Evolutionary conservation across 2,113 vertebrate species (phyloP).

Genomic region (Tenrec ecaudatus): DNA sequence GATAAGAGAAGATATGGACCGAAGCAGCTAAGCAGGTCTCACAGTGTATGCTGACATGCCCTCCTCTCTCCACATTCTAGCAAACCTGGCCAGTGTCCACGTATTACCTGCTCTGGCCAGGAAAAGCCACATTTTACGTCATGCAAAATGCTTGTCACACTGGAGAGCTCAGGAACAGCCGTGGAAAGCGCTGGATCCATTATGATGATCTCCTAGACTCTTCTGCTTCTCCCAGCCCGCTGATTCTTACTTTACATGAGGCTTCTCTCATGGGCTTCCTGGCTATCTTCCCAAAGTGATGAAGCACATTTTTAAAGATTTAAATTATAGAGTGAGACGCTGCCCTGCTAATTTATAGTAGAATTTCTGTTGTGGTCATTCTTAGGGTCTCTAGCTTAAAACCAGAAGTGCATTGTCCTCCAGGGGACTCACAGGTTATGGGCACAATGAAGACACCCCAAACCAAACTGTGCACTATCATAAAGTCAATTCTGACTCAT

Average conservation of each 20-base stretch:
- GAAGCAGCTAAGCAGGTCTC: conserved; percentile 1
- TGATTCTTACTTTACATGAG: conserved; percentile 11
- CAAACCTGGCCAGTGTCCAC: conserved; percentile 2
- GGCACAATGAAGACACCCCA: no score
- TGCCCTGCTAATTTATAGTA: neutral
- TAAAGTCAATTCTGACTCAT: no score
- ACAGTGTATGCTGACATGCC: neutral
- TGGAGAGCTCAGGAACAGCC: neutral
- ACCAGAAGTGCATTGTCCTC: neutral
- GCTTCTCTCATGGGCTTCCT: neutral
- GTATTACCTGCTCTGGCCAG: conserved; percentile 36
- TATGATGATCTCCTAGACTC: neutral
- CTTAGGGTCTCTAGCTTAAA: neutral
- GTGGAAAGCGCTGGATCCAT: neutral
- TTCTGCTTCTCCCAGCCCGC: neutral
- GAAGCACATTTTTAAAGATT: neutral
- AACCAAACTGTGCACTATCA: no score
- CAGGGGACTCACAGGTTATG: neutral
- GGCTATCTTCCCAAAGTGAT: neutral
- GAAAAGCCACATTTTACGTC: conserved; percentile 28
- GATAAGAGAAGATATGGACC: conserved; percentile 30
- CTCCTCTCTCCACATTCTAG: conserved; percentile 8
- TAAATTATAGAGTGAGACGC: neutral
- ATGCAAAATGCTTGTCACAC: conserved; percentile 22
- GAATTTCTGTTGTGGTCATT: neutral